phyloP scores from a whole-genome alignment of 2,797 vertebrate genomes.

The Pelochelys cantorii region DNA sequence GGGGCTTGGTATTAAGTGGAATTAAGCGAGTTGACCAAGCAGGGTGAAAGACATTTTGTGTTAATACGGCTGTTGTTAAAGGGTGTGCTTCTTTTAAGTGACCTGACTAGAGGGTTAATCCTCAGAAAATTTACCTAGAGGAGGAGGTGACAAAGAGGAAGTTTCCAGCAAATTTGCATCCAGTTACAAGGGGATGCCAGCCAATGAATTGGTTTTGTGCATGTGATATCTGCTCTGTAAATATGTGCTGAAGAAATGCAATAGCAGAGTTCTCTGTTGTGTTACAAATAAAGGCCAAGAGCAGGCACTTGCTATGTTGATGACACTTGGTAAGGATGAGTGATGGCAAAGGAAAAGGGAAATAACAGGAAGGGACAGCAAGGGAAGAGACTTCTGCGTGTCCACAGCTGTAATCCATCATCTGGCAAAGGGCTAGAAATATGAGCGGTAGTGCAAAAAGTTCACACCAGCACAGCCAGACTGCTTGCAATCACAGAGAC shows the following conservation, averaged over 20 bases:
- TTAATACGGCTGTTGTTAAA: too few relatives aligned
- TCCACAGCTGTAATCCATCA: neutral
- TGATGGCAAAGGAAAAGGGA: neutral
- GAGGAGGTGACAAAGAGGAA: too few relatives aligned
- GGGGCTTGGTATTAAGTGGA: too few relatives aligned
- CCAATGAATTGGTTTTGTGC: too few relatives aligned
- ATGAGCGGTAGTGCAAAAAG: neutral
- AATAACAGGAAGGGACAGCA: neutral
- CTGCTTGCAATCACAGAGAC: neutral
- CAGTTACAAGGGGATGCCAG: too few relatives aligned
- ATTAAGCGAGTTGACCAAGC: too few relatives aligned
- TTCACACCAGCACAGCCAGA: neutral
- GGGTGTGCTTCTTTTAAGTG: too few relatives aligned
- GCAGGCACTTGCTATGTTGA: constrained; percentile 5
- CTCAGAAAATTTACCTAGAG: too few relatives aligned
- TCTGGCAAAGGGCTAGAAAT: neutral
- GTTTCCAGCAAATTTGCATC: too few relatives aligned
- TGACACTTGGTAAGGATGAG: neutral
- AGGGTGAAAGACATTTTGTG: too few relatives aligned
- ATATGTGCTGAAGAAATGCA: neutral
- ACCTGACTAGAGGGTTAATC: too few relatives aligned
- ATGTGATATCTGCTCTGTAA: neutral
- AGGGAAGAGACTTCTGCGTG: neutral
- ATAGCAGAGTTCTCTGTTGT: neutral
- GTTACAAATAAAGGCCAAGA: constrained; percentile 8